Base-by-base conservation (phyloP, 2,797 vertebrate genomes). In the Onychomys leucogaster region DNA sequence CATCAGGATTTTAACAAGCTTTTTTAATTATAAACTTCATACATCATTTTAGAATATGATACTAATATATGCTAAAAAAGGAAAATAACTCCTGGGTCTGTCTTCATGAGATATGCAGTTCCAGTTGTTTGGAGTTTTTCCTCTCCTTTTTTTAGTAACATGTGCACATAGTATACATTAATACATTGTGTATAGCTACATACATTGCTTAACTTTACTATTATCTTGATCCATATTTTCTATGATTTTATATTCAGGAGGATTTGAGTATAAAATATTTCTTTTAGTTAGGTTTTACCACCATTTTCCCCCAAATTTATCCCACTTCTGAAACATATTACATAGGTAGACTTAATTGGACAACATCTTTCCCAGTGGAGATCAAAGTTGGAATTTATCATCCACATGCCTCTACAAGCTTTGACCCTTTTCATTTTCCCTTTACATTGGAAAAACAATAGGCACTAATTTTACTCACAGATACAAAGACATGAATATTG, bases 111-210 rank as follows among this genome's bases (percentile, higher is more conserved):
- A 21, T 41, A 17, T 7, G 12, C 3, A 9, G 80, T 90, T 46
- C 59, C 3, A 34, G 29, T 43, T 59, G 46, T 49, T 49, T 57
- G 19, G 34, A 21, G 9, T 8, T 65, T 75, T 29, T 14, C 27
- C 7, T 57, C 55, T 46, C 71, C 5, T 32, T 61, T 46, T 65
- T 46, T 84, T 49, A 21, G 19, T 32, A 46, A n/a, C n/a, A 5
- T 3, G 46, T 27, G 4, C 32, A 17, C 3, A 32, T 0, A 2
- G 13, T 25, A 6, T 84, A 13, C 4, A 21, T 29, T 41, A 37
- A 29, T 46, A 41, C 46, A 12, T 6, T 16, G 32, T 46, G 2
- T 52, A 27, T 6, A 1, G 32, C 17, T 63, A 46, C 0, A 13
- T 5, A 29, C 7, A 34, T 27, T 49, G 37, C 41, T 69, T 76